A percentile compares a stretch with the other conserved stretches of the same genome.
phyloP scores from a whole-genome alignment of 2,797 vertebrate species.

The Loriculus beryllinus region DNA sequence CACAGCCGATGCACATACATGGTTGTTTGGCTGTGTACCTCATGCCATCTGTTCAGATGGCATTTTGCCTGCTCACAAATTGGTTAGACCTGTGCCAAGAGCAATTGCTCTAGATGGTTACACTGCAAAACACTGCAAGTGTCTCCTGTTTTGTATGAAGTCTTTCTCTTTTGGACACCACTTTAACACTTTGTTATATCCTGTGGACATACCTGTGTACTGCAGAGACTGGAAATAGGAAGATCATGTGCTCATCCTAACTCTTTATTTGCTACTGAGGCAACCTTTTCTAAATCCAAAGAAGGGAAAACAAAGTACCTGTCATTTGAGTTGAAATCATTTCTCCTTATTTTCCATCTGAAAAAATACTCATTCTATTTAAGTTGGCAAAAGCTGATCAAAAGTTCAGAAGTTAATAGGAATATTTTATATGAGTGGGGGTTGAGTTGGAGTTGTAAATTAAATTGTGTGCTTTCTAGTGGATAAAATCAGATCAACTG shows the following conservation, averaged over 20 bases:
- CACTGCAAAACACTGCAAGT: constrained; percentile 68
- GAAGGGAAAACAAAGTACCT: neutral
- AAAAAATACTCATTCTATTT: neutral
- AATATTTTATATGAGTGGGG: neutral
- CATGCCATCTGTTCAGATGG: constrained; percentile 76
- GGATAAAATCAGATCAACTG: neutral
- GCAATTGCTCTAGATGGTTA: constrained; percentile 74
- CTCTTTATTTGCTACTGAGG: neutral
- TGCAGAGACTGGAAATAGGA: neutral
- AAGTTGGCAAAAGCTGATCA: neutral
- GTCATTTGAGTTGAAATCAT: neutral
- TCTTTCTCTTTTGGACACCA: constrained; percentile 43
- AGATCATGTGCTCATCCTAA: neutral
- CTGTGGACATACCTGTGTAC: constrained; percentile 31
- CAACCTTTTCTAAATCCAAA: neutral
- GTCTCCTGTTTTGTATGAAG: constrained; percentile 56
- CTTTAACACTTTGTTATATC: constrained; percentile 58
- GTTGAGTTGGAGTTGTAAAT: neutral
- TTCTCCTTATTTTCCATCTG: neutral
- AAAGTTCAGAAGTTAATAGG: neutral
- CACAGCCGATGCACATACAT: constrained; percentile 78
- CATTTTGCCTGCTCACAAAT: constrained; percentile 74
- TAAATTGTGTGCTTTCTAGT: neutral
- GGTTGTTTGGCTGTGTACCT: constrained; percentile 76
- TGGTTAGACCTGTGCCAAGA: constrained; percentile 77